phyloP scores from a whole-genome alignment of 2,113 vertebrate species.

The Sprattus sprattus region DNA sequence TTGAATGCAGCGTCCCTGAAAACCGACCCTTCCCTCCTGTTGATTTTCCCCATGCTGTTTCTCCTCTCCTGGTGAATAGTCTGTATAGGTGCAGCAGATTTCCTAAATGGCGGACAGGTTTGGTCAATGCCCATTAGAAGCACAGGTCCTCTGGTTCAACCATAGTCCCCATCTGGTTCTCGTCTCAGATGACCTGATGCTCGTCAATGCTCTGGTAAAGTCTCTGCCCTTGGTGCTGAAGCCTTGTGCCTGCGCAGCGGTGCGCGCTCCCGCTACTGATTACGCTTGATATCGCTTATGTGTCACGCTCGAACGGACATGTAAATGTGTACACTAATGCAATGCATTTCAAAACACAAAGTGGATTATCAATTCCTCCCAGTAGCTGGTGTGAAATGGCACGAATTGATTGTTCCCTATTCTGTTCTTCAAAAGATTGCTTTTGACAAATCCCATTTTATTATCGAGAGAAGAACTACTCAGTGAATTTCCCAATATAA shows the following conservation, averaged over 20 bases:
- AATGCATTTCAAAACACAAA: conserved; percentile 5
- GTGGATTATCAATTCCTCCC: neutral
- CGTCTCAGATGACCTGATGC: conserved; percentile 67
- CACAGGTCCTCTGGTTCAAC: conserved; percentile 4
- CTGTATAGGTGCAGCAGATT: neutral
- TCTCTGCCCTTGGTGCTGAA: conserved; percentile 71
- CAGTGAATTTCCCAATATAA: neutral
- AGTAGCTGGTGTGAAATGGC: neutral
- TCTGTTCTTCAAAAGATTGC: neutral
- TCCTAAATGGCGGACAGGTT: conserved; percentile 3
- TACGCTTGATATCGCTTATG: conserved; percentile 43
- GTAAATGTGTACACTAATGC: conserved; percentile 37
- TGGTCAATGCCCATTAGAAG: conserved; percentile 1
- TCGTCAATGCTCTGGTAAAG: conserved; percentile 40
- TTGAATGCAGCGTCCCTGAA: conserved; percentile 14
- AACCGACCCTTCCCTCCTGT: conserved; percentile 36
- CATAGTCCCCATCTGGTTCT: conserved; percentile 25
- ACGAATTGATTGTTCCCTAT: neutral
- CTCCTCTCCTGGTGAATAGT: neutral
- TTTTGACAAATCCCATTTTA: neutral
- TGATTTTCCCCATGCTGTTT: conserved; percentile 40
- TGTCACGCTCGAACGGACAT: conserved; percentile 35
- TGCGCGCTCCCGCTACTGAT: conserved; percentile 48
- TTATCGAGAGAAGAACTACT: neutral
- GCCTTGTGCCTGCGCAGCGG: conserved; percentile 53